Evolutionary conservation across 2,113 vertebrate species (phyloP).

Genomic region (Ophthalmotilapia sp.): DNA sequence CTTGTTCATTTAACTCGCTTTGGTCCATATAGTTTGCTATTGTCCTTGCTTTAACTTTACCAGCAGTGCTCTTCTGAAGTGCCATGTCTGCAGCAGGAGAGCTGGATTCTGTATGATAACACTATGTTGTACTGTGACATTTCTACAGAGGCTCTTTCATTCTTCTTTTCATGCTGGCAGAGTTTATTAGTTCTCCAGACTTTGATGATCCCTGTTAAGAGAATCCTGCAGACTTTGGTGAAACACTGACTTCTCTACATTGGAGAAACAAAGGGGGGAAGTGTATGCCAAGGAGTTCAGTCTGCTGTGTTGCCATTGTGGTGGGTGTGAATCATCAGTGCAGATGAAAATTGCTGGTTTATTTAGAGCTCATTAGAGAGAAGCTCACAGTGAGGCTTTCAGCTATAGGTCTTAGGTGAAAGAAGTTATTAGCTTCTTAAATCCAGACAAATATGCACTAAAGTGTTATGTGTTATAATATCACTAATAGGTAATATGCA

Average conservation of each 20-base stretch:
- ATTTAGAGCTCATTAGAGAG: background rate
- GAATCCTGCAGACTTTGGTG: background rate
- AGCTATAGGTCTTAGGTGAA: background rate
- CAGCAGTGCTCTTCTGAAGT: background rate
- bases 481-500: background rate
- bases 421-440: accelerated
- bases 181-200: background rate
- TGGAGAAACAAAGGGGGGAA: background rate
- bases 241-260: background rate
- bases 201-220: background rate
- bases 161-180: background rate
- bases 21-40: background rate
- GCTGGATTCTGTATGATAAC: background rate
- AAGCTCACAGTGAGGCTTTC: background rate
- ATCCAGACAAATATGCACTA: background rate
- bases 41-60: background rate
- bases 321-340: background rate
- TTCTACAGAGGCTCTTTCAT: background rate
- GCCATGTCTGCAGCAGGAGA: background rate
- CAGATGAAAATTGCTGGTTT: background rate
- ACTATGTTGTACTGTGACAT: background rate
- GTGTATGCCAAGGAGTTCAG: background rate
- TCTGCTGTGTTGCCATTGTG: background rate
- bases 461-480: background rate
- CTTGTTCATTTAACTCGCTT: background rate